Base-by-base conservation (phyloP, 2,888 invertebrate species). In the Leuctra nigra region DNA sequence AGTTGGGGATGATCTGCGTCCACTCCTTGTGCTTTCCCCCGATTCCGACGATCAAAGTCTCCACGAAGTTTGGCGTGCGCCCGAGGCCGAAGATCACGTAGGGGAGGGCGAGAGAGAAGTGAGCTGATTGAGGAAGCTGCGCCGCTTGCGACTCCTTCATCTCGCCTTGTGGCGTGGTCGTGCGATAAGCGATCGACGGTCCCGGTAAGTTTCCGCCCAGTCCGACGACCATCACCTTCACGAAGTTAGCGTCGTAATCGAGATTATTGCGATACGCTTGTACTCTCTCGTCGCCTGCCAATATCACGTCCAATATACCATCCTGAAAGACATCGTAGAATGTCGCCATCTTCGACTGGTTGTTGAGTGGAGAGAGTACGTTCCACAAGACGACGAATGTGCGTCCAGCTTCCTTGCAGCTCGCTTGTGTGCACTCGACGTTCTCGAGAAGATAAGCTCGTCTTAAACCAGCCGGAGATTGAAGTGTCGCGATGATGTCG, bases 11-110 rank as follows among this genome's bases (percentile, higher is more conserved):
- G 54, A 96, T 86, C 71, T 93, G 93, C 0, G 86, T 84, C 90
- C 92, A 96, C 57, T 82, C 83, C 63, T 83, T 83, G n/a, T 81
- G 67, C 64, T 52, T 67, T 66, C 70, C 74, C 67, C 63, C 63
- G 36, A 66, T 53, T 7, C 92, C 91, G 1, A 95, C 91, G 55
- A 82, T 84, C 33, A 98, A 74, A 11, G 81, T 82, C 68, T 98
- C 97, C 0, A 99, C 91, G 75, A 98, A 99, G 74, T 99, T 99
- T 1, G 98, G 97, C 35, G 95, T 95, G 58, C 95, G 82, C 2
- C 98, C 99, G n/a, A 99, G 77, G 1, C 99, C 99, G 73, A 99
- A 98, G 62, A 95, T 87, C 0, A 89, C 88, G 71, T 93, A 99
- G 0, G 99, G 98, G 56, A 97, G 74, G 71, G 95, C 93, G n/a